Base-by-base conservation (phyloP, 2,113 vertebrate genomes). In the Malurus cyaneus region DNA sequence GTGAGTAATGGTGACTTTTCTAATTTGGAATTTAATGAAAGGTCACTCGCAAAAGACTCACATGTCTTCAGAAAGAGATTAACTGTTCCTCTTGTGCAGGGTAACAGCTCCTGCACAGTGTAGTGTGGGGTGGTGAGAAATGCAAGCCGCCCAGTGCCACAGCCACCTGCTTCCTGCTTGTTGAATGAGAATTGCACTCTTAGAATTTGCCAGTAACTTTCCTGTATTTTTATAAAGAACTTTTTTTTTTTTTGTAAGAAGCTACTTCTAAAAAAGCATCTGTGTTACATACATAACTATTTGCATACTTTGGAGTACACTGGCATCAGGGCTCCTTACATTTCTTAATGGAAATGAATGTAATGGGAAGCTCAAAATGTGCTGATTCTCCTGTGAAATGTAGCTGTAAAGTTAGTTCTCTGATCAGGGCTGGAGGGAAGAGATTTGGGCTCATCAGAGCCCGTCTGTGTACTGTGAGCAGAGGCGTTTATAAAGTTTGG, bases 1-100 rank as follows among this genome's bases (percentile, higher is more conserved):
- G 34, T 61, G 90, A 95, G 59, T 80, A 87, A 31, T 84, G 57
- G 46, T 73, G 89, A 92, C 71, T 69, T 86, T 86, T 62, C 57
- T 72, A 93, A 95, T 87, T 83, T 89, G 86, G 62, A 80, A 74
- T 70, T 91, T 94, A 89, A 76, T 96, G 57, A 64, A 86, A 96
- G 74, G 64, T 92, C 76, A 86, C 80, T 95, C 25, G 29, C 62
- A 61, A 79, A 81, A 80, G 60, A 60, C 88, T 70, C 50, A 49
- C 47, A 3, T 57, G 66, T 73, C 87, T 94, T 93, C 49, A 70
- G 76, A 50, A 86, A 83, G 62, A 95, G 78, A 80, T 65, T 29
- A 80, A 69, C 49, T 70, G 36, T 87, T 82, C 29, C 26, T 70
- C 53, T 39, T 67, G 57, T 88, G 39, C 69, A 69, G 15, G 44